Percentiles rank a stretch among this genome's conserved stretches.
phyloP scores from a whole-genome alignment of 1,140 invertebrate genomes.

The Episyrphus balteatus region DNA sequence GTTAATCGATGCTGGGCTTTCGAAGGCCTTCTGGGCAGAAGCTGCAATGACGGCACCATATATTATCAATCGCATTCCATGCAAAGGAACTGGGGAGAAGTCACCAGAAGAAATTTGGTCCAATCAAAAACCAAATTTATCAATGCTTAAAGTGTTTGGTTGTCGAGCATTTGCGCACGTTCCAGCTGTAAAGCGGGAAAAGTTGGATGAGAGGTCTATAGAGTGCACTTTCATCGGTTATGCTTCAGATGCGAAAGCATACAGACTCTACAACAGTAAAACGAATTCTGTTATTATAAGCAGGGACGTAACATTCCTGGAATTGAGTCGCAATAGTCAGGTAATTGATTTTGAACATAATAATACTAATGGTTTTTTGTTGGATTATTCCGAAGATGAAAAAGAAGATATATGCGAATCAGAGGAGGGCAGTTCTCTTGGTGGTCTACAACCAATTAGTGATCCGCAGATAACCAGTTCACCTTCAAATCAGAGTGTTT shows the following conservation, averaged over 20 bases:
- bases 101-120: constrained; percentile 26
- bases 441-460: no score
- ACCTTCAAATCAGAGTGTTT: no score
- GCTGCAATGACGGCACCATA: constrained; percentile 22
- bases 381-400: no score
- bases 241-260: constrained; percentile 25
- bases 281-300: constrained; percentile 14
- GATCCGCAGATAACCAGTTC: no score
- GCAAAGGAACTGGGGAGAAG: constrained; percentile 4
- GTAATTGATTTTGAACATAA: no score
- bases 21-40: constrained; percentile 37
- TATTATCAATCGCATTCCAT: constrained; percentile 7
- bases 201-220: constrained; percentile 24
- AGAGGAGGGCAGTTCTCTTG: no score
- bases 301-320: constrained; percentile 23
- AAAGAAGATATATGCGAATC: no score
- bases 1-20: constrained; percentile 20
- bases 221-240: constrained; percentile 36
- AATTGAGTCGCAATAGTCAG: no score
- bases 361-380: no score
- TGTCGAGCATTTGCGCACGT: constrained; percentile 29
- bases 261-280: constrained; percentile 26
- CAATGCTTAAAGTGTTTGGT: constrained; percentile 35
- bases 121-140: constrained; percentile 17
- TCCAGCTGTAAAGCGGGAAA: constrained; percentile 22